These are phyloP conservation scores for Lomographa bimaculata DNA, from an alignment of 2,888 invertebrate genomes.

Conservation along the genomic window DNA sequence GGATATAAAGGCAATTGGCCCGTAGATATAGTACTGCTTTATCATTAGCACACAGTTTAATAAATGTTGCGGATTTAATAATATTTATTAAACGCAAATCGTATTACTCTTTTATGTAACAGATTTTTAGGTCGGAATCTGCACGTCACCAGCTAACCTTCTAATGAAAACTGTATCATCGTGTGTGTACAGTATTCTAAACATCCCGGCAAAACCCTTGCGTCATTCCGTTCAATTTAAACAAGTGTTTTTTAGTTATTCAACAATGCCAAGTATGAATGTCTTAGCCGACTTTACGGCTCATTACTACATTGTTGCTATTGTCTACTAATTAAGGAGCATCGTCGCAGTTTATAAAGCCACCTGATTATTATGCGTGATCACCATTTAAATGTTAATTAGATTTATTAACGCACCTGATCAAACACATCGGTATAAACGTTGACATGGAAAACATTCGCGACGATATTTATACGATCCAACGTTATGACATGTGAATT, in stretches of 20 bases:
- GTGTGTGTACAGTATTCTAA: constrained; percentile 2
- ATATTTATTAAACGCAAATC: too few species aligned
- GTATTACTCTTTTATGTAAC: too few species aligned
- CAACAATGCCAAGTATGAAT: constrained; percentile 47
- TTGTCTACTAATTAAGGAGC: constrained; percentile 76
- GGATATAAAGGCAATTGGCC: too few species aligned
- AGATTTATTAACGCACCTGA: constrained; percentile 76
- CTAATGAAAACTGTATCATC: constrained; percentile 6
- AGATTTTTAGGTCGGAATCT: too few species aligned
- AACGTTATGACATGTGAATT: constrained; percentile 29
- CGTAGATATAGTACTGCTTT: too few species aligned
- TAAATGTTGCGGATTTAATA: too few species aligned
- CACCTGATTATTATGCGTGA: constrained; percentile 80
- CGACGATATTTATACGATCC: constrained; percentile 34
- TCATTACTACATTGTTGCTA: constrained; percentile 62
- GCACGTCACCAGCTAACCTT: background rate
- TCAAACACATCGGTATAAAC: constrained; percentile 51
- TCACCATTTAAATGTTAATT: constrained; percentile 82
- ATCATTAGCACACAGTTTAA: too few species aligned
- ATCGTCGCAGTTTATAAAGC: constrained; percentile 68
- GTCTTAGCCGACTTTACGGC: constrained; percentile 59
- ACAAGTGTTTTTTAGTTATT: constrained; percentile 61
- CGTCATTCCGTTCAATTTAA: constrained; percentile 47
- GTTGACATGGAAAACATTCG: constrained; percentile 48
- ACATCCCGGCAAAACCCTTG: constrained; percentile 31